phyloP scores from a whole-genome alignment of 1,140 invertebrate genomes.

The Drosophila cardini region DNA sequence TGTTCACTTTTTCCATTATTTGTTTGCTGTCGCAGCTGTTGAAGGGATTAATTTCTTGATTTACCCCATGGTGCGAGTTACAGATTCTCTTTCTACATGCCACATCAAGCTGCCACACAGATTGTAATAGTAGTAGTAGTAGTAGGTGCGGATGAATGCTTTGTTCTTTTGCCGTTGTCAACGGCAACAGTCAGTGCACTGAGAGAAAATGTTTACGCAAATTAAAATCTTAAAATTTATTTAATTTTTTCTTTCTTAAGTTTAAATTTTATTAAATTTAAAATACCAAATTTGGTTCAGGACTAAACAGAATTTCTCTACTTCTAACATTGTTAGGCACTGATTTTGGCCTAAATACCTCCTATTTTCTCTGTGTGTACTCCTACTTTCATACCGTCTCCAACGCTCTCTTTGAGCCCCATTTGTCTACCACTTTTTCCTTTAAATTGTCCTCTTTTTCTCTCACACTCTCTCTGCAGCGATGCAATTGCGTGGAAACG shows the following conservation, averaged over 20 bases:
- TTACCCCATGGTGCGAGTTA: slow-evolving; percentile 55
- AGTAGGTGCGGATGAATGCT: slow-evolving; percentile 38
- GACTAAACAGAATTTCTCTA: too few relatives aligned
- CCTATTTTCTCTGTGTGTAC: neutral
- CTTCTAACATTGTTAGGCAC: too few relatives aligned
- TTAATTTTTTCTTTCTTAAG: too few relatives aligned
- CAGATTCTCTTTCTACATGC: slow-evolving; percentile 20
- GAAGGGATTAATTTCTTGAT: slow-evolving; percentile 84
- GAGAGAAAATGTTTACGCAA: too few relatives aligned
- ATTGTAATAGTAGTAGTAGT: too few relatives aligned
- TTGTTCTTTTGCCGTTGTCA: slow-evolving; percentile 65
- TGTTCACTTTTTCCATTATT: slow-evolving; percentile 69
- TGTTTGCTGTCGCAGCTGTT: slow-evolving; percentile 77
- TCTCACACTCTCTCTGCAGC: slow-evolving; percentile 6
- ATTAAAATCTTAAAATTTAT: too few relatives aligned
- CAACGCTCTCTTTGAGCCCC: slow-evolving; percentile 11
- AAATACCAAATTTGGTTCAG: too few relatives aligned
- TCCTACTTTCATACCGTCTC: neutral
- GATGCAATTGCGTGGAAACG: slow-evolving; percentile 76
- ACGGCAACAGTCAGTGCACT: slow-evolving; percentile 24
- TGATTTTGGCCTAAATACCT: too few relatives aligned
- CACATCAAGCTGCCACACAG: slow-evolving; percentile 1
- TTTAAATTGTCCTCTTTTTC: slow-evolving; percentile 32
- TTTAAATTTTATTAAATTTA: too few relatives aligned
- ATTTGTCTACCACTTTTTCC: slow-evolving; percentile 50